Percentiles rank a stretch among this genome's conserved stretches.
These are phyloP conservation scores for Beris morrisii DNA, from an alignment of 2,888 invertebrate genomes.

Conservation along the genomic window DNA sequence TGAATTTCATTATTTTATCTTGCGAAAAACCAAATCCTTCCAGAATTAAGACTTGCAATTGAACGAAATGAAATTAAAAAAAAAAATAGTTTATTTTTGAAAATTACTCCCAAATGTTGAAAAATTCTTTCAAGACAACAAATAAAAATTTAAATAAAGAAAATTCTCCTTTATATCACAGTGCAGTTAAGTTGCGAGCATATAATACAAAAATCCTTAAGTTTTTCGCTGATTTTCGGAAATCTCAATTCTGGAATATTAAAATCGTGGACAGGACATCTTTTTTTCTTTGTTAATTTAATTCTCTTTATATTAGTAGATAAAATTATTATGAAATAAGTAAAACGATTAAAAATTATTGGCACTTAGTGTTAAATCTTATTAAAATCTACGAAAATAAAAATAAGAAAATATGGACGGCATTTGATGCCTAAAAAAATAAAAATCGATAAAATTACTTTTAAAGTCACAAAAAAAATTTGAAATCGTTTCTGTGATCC, in stretches of 20 bases:
- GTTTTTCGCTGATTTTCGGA: neutral
- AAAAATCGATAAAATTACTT: no score
- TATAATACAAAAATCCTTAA: neutral
- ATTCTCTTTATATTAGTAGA: neutral
- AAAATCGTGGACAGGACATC: neutral
- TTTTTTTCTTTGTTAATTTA: neutral
- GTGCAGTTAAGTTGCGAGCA: neutral
- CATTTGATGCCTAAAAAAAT: neutral
- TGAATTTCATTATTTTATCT: no score
- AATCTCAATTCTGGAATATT: neutral
- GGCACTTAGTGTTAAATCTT: conserved; percentile 34
- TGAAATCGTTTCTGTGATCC: neutral
- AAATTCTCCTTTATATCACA: conserved; percentile 3
- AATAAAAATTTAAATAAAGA: neutral
- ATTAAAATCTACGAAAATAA: neutral
- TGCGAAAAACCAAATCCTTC: no score
- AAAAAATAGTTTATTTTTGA: no score
- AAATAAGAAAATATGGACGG: neutral
- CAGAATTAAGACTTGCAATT: no score
- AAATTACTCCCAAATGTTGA: no score
- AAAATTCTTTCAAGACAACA: neutral
- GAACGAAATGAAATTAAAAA: no score
- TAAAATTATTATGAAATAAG: neutral
- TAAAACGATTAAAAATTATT: conserved; percentile 24
- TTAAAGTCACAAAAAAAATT: no score